Base-by-base conservation (phyloP, 2,888 invertebrate species). In the Serrognathus titanus region DNA sequence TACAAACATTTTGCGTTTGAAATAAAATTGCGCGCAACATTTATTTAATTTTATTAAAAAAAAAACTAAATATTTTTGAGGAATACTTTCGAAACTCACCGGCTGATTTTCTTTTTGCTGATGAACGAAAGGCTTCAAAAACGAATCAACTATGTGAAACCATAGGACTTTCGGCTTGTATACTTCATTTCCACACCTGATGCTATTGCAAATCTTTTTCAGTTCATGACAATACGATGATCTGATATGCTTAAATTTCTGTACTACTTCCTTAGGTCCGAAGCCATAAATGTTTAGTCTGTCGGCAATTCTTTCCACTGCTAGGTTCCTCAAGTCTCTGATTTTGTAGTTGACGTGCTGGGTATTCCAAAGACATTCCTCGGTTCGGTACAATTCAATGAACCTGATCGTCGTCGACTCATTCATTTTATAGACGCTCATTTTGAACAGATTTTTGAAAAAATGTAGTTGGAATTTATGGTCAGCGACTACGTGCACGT, bases 351-450 rank as follows among this genome's bases (percentile, higher is more conserved):
- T 51, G 12, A 37, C 16, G 36, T 58, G 58, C 36, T 51, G 46
- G 2, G 58, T 51, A 39, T 58, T 58, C 58, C 58, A 58, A 7
- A 58, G 36, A 43, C 58, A 58, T 16, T 58, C 58, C 49, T 58
- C 55, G 1, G 51, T 48, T 10, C 55, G 51, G 48, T 58, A 58
- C 13, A 58, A 24, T 48, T 58, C 55, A 2, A 58, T 45, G 20
- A 58, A 58, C 39, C 52, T 36, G 5, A 58, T 48, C 6, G 53
- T 51, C 1, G 57, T 57, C 2, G 53, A 41, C 12, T 57, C 57
- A 7, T 48, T 51, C 57, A 57, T 57, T 47, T 53, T 53, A 40
- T 57, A 57, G n/a, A 57, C 43, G 20, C 43, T 43, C 24, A 31
- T 31, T 31, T 31, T 31, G 24, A 31, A 31, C 1, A 7, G 4